Evolutionary conservation across 1,140 invertebrate species (phyloP).

Genomic region (Drosophila repleta): DNA sequence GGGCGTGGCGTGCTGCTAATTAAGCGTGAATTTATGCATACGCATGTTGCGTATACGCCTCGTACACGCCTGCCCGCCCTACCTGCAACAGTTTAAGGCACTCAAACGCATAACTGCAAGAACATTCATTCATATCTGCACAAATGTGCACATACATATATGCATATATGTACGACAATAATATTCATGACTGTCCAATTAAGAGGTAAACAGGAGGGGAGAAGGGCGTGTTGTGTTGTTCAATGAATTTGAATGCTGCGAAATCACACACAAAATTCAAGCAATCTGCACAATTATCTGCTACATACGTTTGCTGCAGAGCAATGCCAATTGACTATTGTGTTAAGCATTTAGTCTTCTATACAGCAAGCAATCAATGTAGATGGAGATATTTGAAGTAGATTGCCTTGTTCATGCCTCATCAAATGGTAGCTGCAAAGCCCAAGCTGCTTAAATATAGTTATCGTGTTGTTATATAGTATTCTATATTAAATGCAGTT

Average conservation of each 20-base stretch:
- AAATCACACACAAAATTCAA: slow-evolving; percentile 24
- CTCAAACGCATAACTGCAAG: slow-evolving; percentile 34
- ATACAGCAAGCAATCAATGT: too few relatives aligned
- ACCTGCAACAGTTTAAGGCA: slow-evolving; percentile 51
- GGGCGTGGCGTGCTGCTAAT: slow-evolving; percentile 54
- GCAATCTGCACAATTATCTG: background rate
- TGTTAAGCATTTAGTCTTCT: too few relatives aligned
- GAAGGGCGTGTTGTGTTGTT: background rate
- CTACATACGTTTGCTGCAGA: background rate
- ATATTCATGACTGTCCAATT: slow-evolving; percentile 70
- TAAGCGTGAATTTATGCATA: slow-evolving; percentile 80
- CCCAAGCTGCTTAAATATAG: too few relatives aligned
- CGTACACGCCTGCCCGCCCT: slow-evolving; percentile 55
- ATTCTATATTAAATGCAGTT: too few relatives aligned
- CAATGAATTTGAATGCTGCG: slow-evolving; percentile 56
- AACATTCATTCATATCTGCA: slow-evolving; percentile 20
- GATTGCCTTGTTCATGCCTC: too few relatives aligned
- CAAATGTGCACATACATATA: slow-evolving; percentile 14
- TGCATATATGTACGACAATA: slow-evolving; percentile 28
- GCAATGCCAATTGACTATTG: background rate
- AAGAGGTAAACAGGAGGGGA: slow-evolving; percentile 6
- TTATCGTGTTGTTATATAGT: too few relatives aligned
- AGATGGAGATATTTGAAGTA: too few relatives aligned
- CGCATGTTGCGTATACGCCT: slow-evolving; percentile 78
- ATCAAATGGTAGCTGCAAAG: too few relatives aligned